A percentile compares a stretch with the other conserved stretches of the same genome.
Evolutionary conservation across 35 echinoderm and acorn worm genomes (phyloP).

Genomic region (Antedon bifida): DNA sequence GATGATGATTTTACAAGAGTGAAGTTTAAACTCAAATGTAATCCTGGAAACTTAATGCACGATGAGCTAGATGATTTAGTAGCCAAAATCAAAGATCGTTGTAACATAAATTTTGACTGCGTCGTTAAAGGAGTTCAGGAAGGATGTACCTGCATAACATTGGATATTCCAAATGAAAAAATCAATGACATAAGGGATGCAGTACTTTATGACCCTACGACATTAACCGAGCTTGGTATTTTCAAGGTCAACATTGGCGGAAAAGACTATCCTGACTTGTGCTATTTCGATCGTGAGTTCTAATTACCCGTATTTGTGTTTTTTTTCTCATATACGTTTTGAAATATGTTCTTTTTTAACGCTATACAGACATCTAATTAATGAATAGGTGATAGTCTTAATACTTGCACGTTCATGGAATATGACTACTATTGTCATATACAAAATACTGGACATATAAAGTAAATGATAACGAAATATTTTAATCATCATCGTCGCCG

Average conservation of each 20-base stretch:
- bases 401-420: no score
- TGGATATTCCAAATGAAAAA: neutral
- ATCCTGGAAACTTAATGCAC: neutral
- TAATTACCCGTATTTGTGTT: no score
- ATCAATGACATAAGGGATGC: neutral
- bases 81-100: neutral
- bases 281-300: neutral
- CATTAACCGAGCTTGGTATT: neutral
- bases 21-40: neutral
- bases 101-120: neutral
- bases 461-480: no score
- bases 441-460: no score
- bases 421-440: no score
- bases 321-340: no score
- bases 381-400: no score
- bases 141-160: neutral
- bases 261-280: neutral
- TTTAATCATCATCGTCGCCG: no score
- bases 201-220: neutral
- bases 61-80: neutral
- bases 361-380: no score
- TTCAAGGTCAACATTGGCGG: neutral
- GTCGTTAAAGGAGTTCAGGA: neutral
- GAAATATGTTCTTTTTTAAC: no score
- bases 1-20: neutral